Base-by-base conservation (phyloP, 2,888 invertebrate genomes). In the Phalera bucephala region DNA sequence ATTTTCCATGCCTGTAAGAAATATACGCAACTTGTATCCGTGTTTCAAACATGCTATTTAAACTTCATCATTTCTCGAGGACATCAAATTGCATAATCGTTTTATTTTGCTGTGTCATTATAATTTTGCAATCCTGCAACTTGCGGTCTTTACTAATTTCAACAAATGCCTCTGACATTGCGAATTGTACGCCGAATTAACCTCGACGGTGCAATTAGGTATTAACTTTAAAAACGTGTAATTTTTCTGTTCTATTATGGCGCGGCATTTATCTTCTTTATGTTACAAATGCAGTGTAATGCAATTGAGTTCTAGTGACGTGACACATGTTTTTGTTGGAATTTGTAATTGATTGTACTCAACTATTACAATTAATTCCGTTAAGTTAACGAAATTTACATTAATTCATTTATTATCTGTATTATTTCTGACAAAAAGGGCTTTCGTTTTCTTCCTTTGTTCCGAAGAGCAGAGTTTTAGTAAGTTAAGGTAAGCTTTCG, bases 91-190 rank as follows among this genome's bases (percentile, higher is more conserved):
- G 48, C 56, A 64, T 57, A 64, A 65, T 40, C 50, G 39, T 46
- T 52, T 54, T 50, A 56, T 62, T 59, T 49, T 62, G 65, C 66
- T 71, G 67, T 72, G 41, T 71, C 72, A 68, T 48, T 52, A 45
- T 32, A 36, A 57, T 72, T 70, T 71, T 54, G 64, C 58, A 36
- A 57, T 72, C 69, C 70, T 54, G 64, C 58, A 70, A 42, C 33
- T 39, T 74, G 73, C 59, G 73, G 67, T 72, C 54, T 50, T 51
- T 41, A 32, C 56, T 52, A 61, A 68, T 68, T 70, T 65, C 48
- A 23, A 8, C 13, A 5, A n/a, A 21, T 21, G 21, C n/a, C 13
- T 26, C 7, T 13, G 12, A 7, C 26, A 26, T 23, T 23, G 10
- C 23, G 17, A 26, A 26, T 26, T 13, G 7, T 3, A 10, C 3